Evolutionary conservation across 1,140 invertebrate genomes (phyloP), one percentile per base, ranked within the genome.

Genomic region (Drosophila nigromelanica): DNA sequence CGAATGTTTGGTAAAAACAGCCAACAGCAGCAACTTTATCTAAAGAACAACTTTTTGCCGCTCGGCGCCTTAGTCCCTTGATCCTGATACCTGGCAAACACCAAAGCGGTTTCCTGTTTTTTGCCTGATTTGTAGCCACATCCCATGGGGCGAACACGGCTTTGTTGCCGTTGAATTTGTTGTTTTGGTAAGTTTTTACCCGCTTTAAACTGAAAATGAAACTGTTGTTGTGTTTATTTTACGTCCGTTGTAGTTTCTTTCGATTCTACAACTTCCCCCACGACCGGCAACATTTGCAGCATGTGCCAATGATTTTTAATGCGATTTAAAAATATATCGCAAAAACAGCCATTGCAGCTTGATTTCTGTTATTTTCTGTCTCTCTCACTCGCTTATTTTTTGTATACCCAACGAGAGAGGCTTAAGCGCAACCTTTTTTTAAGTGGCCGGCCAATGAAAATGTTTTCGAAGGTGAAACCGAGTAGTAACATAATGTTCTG

Each of bases 271-370:
- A 35, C 48, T 14, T 24, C 33, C 10, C 33, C 18, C 47, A 12
- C 18, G 4, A 6, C 24, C 21, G 6, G 21, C 10, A 0, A 7
- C 35, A n/a, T 54, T 15, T n/a, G 14, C 39, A 77, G 59, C 71
- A 82, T 75, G 80, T 76, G 67, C 72, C 83, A 87, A 87, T 87
- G 82, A 82, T 87, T 87, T 86, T 87, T 87, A 87, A 87, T 87
- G 82, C 83, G 78, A 87, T 87, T 87, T 87, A 81, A 66, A 71
- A 73, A 76, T 63, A 71, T 79, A 67, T 48, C 55, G 60, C 43
- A 67, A 48, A 70, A 61, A 50, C 35, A 59, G 18, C 73, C 76
- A 75, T 48, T 77, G 39, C 62, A 58, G 45, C 42, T 68, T 24
- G 35, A 35, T 15, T 40, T 33, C 33, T 43, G 7, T 35, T 18